A percentile compares a stretch with the other conserved stretches of the same genome.
Evolutionary conservation across 2,888 invertebrate species (phyloP).

Genomic region (Diachrysia chrysitis): DNA sequence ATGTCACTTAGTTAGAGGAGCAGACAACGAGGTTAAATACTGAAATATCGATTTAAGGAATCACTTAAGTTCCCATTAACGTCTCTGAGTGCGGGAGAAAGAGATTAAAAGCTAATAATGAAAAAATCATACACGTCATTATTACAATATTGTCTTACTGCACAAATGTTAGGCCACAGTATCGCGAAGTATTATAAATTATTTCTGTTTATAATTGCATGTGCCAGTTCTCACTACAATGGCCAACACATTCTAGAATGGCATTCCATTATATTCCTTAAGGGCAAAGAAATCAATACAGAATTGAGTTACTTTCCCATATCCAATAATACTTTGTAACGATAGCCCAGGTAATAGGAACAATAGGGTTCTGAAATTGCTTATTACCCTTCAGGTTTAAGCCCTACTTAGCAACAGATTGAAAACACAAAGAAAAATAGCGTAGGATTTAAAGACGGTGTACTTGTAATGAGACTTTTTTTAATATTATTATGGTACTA

Average conservation of each 20-base stretch:
- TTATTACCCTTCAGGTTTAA: not conserved
- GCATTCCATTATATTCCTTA: not conserved
- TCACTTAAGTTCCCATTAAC: too few species aligned
- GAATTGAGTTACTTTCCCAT: not conserved
- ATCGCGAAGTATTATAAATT: too few species aligned
- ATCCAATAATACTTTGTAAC: not conserved
- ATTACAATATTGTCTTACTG: too few species aligned
- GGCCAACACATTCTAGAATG: not conserved
- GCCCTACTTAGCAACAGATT: not conserved
- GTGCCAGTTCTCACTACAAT: too few species aligned
- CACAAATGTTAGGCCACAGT: too few species aligned
- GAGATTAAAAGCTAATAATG: too few species aligned
- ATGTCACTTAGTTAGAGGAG: too few species aligned
- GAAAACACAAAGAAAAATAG: slow-evolving; percentile 13
- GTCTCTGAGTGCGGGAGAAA: too few species aligned
- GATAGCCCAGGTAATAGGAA: slow-evolving; percentile 5
- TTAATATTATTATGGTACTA: slow-evolving; percentile 7
- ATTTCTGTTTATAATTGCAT: too few species aligned
- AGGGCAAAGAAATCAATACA: not conserved
- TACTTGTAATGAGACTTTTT: not conserved
- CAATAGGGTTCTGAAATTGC: slow-evolving; percentile 12
- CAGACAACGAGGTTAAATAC: too few species aligned
- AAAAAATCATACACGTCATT: too few species aligned
- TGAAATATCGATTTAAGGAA: too few species aligned
- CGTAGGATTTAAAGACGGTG: slow-evolving; percentile 4